Base-by-base conservation (phyloP, 2,113 vertebrate species). In the Bombycilla garrulus region DNA sequence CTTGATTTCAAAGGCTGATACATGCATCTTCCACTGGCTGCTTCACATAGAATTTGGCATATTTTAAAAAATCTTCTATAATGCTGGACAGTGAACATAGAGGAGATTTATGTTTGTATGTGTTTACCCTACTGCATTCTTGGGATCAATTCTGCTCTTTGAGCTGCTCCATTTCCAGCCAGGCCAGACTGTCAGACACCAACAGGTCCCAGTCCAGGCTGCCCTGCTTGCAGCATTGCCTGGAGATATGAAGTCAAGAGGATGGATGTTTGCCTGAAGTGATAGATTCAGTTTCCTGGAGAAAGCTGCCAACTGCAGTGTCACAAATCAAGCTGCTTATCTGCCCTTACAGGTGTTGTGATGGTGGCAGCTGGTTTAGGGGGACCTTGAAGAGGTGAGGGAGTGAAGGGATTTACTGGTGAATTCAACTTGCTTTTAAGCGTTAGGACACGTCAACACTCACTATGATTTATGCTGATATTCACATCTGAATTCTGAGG, bases 281-380 rank as follows among this genome's bases (percentile, higher is more conserved):
- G 93, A 95, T 94, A 97, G 94, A 92, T 96, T 87, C 72, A 31
- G 79, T 92, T 97, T 97, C 62, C 90, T 76, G 45, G 56, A 94
- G 73, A 96, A 97, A 96, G 85, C 86, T 97, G 92, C 95, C 97
- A 91, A 96, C 93, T 97, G 71, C 42, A 40, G 4, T 65, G 71
- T 92, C 97, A 88, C 87, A 95, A 91, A 35, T 19, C 74, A 51
- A 98, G 80, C 40, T 56, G 76, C 93, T 97, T 96, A 94, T 97
- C 94, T 97, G 86, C 66, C 88, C 54, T 86, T 94, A 80, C 96
- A 97, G 96, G 94, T 93, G 94, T 82, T 95, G 86, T 87, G 96
- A 83, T 93, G 83, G 85, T 97, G 94, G 94, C 91, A 95, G 92
- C 88, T 93, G 54, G 42, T 88, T 96, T 62, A 84, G 72, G 44